These are phyloP conservation scores for Platerodrilus igneus DNA, from an alignment of 2,888 invertebrate genomes.

Conservation along the genomic window DNA sequence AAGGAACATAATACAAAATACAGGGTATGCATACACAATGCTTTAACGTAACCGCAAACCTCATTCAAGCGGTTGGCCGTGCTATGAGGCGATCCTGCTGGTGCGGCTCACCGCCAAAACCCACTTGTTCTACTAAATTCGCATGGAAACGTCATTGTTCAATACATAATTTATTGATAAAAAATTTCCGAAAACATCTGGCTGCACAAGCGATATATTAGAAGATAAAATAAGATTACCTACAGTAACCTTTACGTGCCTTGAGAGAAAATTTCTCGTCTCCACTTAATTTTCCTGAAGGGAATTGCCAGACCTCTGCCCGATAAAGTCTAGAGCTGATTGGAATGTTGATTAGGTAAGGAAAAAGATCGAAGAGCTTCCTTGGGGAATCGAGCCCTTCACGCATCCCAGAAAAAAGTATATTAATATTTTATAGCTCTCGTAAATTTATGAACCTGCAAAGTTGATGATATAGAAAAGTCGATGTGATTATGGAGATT, in stretches of 20 bases:
- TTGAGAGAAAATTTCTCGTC: slow-evolving; percentile 42
- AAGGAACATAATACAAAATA: slow-evolving; percentile 21
- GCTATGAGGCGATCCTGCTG: slow-evolving; percentile 20
- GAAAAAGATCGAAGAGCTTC: slow-evolving; percentile 36
- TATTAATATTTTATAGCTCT: slow-evolving; percentile 34
- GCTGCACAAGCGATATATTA: slow-evolving; percentile 35
- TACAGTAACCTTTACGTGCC: slow-evolving; percentile 37
- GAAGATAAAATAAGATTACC: slow-evolving; percentile 43
- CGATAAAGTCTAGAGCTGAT: slow-evolving; percentile 48
- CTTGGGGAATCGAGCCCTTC: slow-evolving; percentile 21
- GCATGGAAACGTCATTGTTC: slow-evolving; percentile 15
- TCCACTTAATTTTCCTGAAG: slow-evolving; percentile 48
- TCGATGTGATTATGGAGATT: too few relatives aligned
- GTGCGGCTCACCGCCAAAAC: slow-evolving; percentile 17
- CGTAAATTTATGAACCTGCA: slow-evolving; percentile 30
- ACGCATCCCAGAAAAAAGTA: slow-evolving; percentile 25
- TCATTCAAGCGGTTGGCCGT: slow-evolving; percentile 22
- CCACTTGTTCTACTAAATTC: too few relatives aligned
- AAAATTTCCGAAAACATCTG: slow-evolving; percentile 26
- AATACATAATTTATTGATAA: slow-evolving; percentile 20
- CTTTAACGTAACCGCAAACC: slow-evolving; percentile 21
- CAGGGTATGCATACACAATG: slow-evolving; percentile 23
- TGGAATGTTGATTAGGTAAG: slow-evolving; percentile 48
- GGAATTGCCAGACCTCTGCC: slow-evolving; percentile 42
- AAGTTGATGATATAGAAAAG: too few relatives aligned